Evolutionary conservation across 1,140 invertebrate genomes (phyloP).

Genomic region (Trichoplusia ni): DNA sequence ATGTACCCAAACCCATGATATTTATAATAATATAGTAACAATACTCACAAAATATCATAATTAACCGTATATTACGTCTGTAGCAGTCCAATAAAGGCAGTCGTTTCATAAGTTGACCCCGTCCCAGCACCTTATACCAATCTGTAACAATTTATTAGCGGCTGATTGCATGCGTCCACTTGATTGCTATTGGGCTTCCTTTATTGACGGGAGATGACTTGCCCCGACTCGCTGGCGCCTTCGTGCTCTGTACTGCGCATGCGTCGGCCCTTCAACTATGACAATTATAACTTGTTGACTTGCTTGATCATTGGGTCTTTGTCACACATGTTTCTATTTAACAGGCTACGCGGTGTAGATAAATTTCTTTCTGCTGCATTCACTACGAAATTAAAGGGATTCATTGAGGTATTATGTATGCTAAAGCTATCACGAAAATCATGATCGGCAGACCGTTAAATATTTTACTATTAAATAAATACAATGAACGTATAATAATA

Average conservation of each 20-base stretch:
- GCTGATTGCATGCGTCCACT: slow-evolving; percentile 41
- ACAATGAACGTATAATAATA: no score
- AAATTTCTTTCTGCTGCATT: no score
- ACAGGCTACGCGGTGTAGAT: no score
- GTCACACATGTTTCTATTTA: neutral
- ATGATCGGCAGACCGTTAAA: no score
- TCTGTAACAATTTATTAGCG: slow-evolving; percentile 37
- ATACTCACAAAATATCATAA: no score
- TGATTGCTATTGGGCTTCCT: slow-evolving; percentile 70
- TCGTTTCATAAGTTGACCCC: neutral
- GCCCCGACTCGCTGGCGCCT: slow-evolving; percentile 64
- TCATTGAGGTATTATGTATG: no score
- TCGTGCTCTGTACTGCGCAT: slow-evolving; percentile 48
- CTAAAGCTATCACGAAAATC: no score
- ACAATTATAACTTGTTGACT: neutral
- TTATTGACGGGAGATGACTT: slow-evolving; percentile 69
- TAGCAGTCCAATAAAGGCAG: neutral
- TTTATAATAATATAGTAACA: no score
- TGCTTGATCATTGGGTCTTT: neutral
- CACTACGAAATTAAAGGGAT: no score
- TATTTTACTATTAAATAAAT: no score
- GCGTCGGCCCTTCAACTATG: slow-evolving; percentile 40
- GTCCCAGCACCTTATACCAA: slow-evolving; percentile 9
- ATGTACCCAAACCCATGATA: no score
- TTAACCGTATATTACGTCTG: no score